These are phyloP conservation scores for Zapus hudsonius DNA, from an alignment of 2,113 vertebrate genomes.

Conservation along the genomic window DNA sequence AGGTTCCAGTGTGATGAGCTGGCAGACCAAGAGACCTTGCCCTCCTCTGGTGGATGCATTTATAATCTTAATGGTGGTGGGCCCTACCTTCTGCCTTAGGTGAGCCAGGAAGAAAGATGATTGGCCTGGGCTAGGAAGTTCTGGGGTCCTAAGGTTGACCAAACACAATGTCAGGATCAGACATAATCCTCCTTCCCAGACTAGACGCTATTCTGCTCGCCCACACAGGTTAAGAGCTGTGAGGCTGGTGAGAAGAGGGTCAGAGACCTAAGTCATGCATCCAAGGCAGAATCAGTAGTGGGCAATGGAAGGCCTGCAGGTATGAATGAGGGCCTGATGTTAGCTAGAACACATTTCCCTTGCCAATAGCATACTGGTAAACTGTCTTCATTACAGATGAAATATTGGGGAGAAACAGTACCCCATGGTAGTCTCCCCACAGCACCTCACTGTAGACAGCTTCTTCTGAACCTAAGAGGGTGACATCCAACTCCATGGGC, in stretches of 20 bases:
- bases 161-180: too few relatives aligned
- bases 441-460: background rate
- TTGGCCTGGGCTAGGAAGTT: too few relatives aligned
- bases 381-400: background rate
- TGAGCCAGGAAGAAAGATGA: too few relatives aligned
- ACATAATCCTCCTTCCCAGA: too few relatives aligned
- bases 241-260: background rate
- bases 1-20: too few relatives aligned
- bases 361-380: background rate
- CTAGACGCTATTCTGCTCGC: background rate
- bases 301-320: accelerated
- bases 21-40: too few relatives aligned
- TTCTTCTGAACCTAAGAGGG: background rate
- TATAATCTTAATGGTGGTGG: too few relatives aligned
- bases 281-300: background rate
- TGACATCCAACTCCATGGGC: too few relatives aligned
- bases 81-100: too few relatives aligned
- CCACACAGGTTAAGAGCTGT: background rate
- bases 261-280: background rate
- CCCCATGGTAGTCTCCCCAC: background rate
- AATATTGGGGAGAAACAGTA: too few relatives aligned
- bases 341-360: background rate
- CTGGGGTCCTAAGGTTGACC: too few relatives aligned
- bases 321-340: background rate
- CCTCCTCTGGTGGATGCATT: too few relatives aligned